phyloP scores from a whole-genome alignment of 1,140 invertebrate genomes.

The Heliconius himera region DNA sequence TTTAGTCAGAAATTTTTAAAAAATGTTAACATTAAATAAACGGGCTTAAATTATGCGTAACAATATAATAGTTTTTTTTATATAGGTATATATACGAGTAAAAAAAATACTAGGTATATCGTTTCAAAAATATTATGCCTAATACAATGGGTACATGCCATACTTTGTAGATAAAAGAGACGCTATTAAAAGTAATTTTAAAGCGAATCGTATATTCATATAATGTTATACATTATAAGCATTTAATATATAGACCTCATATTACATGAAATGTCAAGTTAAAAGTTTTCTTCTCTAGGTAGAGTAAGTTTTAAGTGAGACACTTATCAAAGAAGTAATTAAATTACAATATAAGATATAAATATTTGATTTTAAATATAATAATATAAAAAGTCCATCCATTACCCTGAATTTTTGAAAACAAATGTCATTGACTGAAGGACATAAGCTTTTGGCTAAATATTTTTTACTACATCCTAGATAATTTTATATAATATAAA shows the following conservation, averaged over 20 bases:
- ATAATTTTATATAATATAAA: too few species aligned
- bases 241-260: not conserved
- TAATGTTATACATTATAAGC: not conserved
- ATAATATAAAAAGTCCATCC: not conserved
- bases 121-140: not conserved
- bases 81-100: not conserved
- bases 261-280: not conserved
- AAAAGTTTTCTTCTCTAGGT: not conserved
- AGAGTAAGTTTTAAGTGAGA: not conserved
- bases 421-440: not conserved
- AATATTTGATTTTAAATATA: not conserved
- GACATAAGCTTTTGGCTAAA: not conserved
- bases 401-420: slow-evolving; percentile 5
- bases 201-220: not conserved
- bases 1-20: too few species aligned
- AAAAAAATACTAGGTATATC: not conserved
- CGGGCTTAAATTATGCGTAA: not conserved
- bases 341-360: slow-evolving; percentile 7
- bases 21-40: not conserved
- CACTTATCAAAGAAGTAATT: not conserved
- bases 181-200: not conserved
- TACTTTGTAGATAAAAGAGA: not conserved
- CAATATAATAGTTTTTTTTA: not conserved
- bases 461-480: not conserved
- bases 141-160: not conserved